Conservation (phyloP, 2,113 vertebrate species). For the Salvelinus alpinus region DNA sequence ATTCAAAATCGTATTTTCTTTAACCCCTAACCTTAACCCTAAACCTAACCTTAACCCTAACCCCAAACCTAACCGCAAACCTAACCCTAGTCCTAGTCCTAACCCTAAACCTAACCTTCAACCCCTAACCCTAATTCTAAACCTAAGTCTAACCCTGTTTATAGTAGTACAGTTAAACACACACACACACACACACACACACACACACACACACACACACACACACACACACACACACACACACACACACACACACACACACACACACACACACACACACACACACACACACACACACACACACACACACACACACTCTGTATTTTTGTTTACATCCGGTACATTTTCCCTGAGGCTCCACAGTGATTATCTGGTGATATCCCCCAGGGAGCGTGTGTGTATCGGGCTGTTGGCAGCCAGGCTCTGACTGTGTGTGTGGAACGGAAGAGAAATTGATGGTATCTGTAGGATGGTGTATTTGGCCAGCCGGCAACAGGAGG, state of each 20-base stretch:
- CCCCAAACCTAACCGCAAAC: too few relatives aligned
- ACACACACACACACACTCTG: conserved; percentile 10
- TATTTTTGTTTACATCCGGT: conserved; percentile 30
- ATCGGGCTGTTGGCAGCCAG: conserved; percentile 10
- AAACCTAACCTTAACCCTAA: too few relatives aligned
- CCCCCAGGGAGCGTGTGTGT: conserved; percentile 30
- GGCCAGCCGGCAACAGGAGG: conserved; percentile 24
- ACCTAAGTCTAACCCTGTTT: too few relatives aligned
- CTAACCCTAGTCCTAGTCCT: too few relatives aligned
- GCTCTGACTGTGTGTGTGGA: conserved; percentile 11
- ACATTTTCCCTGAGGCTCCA: conserved; percentile 53
- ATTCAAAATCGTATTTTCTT: too few relatives aligned
- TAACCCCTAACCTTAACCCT: too few relatives aligned
- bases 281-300: not conserved
- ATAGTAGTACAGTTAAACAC: not conserved
- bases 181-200: conserved; percentile 22
- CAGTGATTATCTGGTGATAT: conserved; percentile 55
- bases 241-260: conserved; percentile 2
- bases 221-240: conserved; percentile 22
- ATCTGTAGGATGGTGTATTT: conserved; percentile 40
- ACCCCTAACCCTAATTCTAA: too few relatives aligned
- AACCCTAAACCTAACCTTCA: too few relatives aligned
- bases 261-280: not conserved
- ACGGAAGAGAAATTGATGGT: conserved; percentile 42
- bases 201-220: conserved; percentile 6